These are phyloP conservation scores for Lutjanus argentimaculatus DNA, from an alignment of 2,797 vertebrate species.

Conservation along the genomic window DNA sequence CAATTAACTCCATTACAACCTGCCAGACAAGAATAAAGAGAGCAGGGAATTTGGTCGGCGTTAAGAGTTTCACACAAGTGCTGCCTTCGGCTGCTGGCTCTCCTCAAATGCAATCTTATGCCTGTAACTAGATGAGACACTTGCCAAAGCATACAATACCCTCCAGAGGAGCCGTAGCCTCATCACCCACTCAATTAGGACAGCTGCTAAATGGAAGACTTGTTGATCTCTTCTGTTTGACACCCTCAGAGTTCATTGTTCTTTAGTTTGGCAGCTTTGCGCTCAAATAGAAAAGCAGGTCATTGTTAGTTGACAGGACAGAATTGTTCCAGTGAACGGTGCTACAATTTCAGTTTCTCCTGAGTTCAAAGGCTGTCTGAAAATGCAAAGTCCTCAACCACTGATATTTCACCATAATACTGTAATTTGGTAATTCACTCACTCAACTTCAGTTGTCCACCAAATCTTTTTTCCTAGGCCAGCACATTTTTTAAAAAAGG, in stretches of 20 bases:
- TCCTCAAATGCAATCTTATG: slow-evolving; percentile 77
- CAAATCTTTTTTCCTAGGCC: too few relatives aligned
- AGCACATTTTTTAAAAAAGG: too few relatives aligned
- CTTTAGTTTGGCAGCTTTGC: slow-evolving; percentile 58
- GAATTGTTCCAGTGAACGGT: slow-evolving; percentile 23
- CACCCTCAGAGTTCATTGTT: slow-evolving; percentile 64
- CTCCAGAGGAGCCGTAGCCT: slow-evolving; percentile 72
- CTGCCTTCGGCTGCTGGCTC: slow-evolving; percentile 69
- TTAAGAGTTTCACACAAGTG: slow-evolving; percentile 76
- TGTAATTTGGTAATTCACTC: too few relatives aligned
- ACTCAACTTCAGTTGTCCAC: too few relatives aligned
- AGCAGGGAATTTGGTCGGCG: slow-evolving; percentile 78
- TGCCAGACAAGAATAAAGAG: slow-evolving; percentile 88
- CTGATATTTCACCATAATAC: not conserved
- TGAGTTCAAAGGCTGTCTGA: slow-evolving; percentile 20
- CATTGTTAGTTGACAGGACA: slow-evolving; percentile 14
- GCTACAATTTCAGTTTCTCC: slow-evolving; percentile 28
- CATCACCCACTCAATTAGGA: slow-evolving; percentile 76
- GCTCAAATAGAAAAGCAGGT: slow-evolving; percentile 39
- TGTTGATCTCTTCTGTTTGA: slow-evolving; percentile 79
- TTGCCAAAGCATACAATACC: slow-evolving; percentile 78
- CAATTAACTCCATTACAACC: slow-evolving; percentile 91
- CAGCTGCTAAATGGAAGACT: slow-evolving; percentile 79
- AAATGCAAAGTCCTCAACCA: not conserved
- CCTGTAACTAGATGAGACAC: slow-evolving; percentile 84